Percentiles rank a stretch among this genome's conserved stretches.
Conservation (phyloP, 2,113 vertebrate genomes). For the Galeopterus variegatus region DNA sequence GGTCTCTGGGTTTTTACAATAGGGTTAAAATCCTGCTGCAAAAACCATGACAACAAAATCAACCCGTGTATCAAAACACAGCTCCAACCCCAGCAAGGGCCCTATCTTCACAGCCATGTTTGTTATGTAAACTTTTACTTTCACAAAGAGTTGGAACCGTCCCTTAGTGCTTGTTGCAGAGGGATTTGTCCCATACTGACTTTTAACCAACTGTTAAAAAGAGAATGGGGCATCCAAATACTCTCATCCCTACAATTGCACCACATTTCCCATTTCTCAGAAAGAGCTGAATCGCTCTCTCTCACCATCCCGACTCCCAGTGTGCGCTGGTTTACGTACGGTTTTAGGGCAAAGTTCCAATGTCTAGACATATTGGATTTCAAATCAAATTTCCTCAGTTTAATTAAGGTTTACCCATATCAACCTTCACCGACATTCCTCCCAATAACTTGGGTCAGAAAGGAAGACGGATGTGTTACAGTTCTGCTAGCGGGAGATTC, state of each 20-base stretch:
- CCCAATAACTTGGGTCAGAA: not conserved
- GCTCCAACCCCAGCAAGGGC: not conserved
- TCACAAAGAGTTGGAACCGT: not conserved
- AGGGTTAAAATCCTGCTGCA: not conserved
- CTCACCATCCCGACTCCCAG: accelerated
- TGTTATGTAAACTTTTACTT: not conserved
- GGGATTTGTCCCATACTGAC: not conserved
- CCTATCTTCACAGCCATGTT: accelerated
- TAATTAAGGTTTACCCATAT: not conserved
- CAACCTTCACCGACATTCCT: not conserved
- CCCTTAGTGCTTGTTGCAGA: too few relatives aligned
- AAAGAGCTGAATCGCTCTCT: not conserved
- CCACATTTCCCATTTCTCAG: not conserved
- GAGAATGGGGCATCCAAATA: not conserved
- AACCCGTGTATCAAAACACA: not conserved
- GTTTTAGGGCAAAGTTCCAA: not conserved
- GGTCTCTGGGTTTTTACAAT: not conserved
- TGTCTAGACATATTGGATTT: not conserved
- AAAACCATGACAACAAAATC: not conserved
- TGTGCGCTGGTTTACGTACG: not conserved
- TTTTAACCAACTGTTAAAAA: not conserved
- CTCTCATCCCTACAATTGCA: not conserved
- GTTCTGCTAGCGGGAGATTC: not conserved
- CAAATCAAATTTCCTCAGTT: slow-evolving; percentile 50
- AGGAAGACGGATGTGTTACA: not conserved